Percentiles rank a stretch among this genome's conserved stretches.
Conservation (phyloP, 2,888 invertebrate species). For the Neocrepidodera transversa region DNA sequence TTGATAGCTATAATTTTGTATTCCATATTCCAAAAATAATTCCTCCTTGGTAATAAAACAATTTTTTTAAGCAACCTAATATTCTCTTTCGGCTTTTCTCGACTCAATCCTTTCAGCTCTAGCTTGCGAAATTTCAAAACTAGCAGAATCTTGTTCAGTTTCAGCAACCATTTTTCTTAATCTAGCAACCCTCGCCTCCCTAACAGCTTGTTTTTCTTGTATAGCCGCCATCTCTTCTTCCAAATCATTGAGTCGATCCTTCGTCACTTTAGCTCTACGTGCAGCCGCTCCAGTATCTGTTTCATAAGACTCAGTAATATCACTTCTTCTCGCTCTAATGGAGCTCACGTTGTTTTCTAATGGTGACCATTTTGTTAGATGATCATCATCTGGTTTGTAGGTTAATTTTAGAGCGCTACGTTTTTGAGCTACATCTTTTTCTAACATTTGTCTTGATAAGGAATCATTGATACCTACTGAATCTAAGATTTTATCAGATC, state of each 20-base stretch:
- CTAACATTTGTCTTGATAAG: constrained; percentile 55
- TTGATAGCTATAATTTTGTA: too few species aligned
- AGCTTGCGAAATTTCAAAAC: constrained; percentile 50
- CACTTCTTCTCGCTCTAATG: constrained; percentile 27
- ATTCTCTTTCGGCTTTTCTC: constrained; percentile 48
- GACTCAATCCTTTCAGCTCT: constrained; percentile 43
- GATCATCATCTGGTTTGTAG: constrained; percentile 45
- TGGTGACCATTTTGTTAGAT: constrained; percentile 66
- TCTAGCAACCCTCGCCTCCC: constrained; percentile 75
- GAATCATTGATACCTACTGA: constrained; percentile 69
- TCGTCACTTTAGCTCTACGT: constrained; percentile 68
- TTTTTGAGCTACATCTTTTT: constrained; percentile 51
- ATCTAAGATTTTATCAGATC: constrained; percentile 72
- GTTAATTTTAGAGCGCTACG: constrained; percentile 58
- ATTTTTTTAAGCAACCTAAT: not conserved
- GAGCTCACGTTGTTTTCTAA: constrained; percentile 55
- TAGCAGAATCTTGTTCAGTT: constrained; percentile 59
- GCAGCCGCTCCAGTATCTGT: constrained; percentile 70
- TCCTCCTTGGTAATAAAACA: not conserved
- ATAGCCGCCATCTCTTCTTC: constrained; percentile 79
- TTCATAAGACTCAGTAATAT: constrained; percentile 52
- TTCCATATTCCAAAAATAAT: not conserved
- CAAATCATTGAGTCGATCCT: constrained; percentile 73
- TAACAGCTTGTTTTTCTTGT: constrained; percentile 71
- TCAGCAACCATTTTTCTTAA: constrained; percentile 74